Evolutionary conservation across 37 sponge, comb jelly and placozoan genomes (phyloP), one percentile per base, ranked within the genome.

Genomic region (Beroe forskalii): DNA sequence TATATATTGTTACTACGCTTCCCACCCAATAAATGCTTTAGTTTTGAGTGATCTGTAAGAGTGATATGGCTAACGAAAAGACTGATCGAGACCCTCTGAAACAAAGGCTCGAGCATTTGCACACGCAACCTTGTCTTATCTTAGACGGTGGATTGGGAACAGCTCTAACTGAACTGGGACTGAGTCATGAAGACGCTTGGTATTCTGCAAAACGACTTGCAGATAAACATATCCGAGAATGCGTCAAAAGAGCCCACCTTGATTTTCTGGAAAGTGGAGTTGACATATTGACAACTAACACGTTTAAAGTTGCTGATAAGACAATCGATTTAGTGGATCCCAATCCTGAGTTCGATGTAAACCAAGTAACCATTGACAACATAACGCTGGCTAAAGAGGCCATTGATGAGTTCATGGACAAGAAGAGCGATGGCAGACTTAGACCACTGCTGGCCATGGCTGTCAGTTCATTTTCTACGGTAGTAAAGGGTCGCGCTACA

Each of bases 371-470:
- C 17, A 14, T 69, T 69, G 72, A 69, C 19, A 69, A 69, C 32
- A 35, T 69, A 36, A 35, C 27, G 9, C 32, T 69, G 32, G 72
- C 38, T 8, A 69, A 33, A 9, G 72, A 69, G 32, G 38, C 72
- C 28, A 33, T 69, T 20, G 72, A 69, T 69, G 72, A 31, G 35
- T 69, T 36, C 32, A 36, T 69, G 72, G 35, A 19, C 3, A 36
- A 69, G 4, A 69, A 35, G 1, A 36, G 38, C 17, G 35, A 14
- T 17, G 19, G 14, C 1, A 19, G 9, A 28, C 2, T 36, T 35
- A 32, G 72, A 69, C 72, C 72, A 69, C 72, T 69, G 6, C 32
- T 69, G 38, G 72, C 72, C 4, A 36, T 69, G 72, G 28, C 72
- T 69, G 72, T 69, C 12, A 32, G 72, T 69, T 69, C 72, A 17